Conservation (phyloP, 1,140 invertebrate species). For the Brachionus asplanchnoidis region DNA sequence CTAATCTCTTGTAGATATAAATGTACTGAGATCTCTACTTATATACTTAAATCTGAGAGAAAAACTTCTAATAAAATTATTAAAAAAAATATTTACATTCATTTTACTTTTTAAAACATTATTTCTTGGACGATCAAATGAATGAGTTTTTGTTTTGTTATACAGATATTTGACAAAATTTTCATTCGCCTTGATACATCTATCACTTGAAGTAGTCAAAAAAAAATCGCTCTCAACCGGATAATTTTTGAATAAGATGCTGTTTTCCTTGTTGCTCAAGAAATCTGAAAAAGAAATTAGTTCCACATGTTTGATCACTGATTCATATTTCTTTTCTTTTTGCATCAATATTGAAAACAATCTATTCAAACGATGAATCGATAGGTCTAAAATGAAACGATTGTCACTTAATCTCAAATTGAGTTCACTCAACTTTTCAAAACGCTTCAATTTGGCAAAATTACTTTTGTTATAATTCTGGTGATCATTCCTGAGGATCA, state of each 20-base stretch:
- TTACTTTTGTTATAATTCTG: not conserved
- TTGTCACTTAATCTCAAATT: not conserved
- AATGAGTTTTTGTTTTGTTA: not conserved
- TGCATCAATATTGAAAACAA: not conserved
- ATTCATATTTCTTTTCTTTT: not conserved
- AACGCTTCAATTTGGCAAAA: not conserved
- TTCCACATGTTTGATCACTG: not conserved
- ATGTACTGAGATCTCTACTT: not conserved
- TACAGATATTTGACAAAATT: constrained; percentile 16
- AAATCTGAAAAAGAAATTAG: constrained; percentile 27
- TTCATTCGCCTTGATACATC: not conserved
- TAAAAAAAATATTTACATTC: not conserved
- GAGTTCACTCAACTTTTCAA: not conserved
- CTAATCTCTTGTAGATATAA: not conserved
- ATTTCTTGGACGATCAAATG: not conserved
- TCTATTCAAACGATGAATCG: not conserved
- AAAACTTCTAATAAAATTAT: not conserved
- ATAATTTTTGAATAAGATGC: not conserved
- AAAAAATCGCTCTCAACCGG: not conserved
- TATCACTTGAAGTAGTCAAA: not conserved
- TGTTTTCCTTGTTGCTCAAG: not conserved
- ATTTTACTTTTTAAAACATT: not conserved
- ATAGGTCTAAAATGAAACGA: not conserved
- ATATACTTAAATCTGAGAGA: not conserved
- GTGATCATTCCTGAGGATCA: not conserved